A percentile compares a stretch with the other conserved stretches of the same genome.
phyloP scores from a whole-genome alignment of 2,797 vertebrate genomes.

The Gila robusta region DNA sequence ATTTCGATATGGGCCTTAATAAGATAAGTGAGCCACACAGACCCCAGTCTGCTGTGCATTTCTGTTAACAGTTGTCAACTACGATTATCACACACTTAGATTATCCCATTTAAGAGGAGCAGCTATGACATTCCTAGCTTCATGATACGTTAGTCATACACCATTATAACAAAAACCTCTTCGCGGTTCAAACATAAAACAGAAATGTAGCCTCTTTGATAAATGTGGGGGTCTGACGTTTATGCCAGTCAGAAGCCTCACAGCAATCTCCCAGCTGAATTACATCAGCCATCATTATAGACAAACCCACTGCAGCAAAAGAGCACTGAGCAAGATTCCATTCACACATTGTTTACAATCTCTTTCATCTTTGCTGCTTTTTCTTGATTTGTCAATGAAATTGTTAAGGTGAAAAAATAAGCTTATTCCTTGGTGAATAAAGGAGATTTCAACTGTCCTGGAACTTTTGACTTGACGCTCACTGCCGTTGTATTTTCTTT shows the following conservation, averaged over 20 bases:
- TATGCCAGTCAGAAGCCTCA: conserved; percentile 46
- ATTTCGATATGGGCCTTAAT: conserved; percentile 59
- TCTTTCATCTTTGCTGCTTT: conserved; percentile 45
- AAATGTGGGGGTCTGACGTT: conserved; percentile 53
- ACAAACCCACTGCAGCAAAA: conserved; percentile 43
- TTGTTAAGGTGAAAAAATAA: neutral
- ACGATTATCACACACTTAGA: conserved; percentile 63
- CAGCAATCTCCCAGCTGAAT: conserved; percentile 56
- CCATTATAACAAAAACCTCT: conserved; percentile 57
- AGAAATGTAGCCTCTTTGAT: conserved; percentile 58
- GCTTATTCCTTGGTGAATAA: neutral
- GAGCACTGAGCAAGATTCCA: neutral
- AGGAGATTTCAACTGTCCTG: neutral
- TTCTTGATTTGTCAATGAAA: conserved; percentile 44
- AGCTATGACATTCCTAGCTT: conserved; percentile 60
- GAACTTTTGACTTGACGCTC: neutral
- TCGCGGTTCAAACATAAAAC: conserved; percentile 53
- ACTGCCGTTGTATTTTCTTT: neutral
- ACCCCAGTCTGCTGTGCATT: conserved; percentile 50
- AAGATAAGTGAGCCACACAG: conserved; percentile 61
- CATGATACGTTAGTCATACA: conserved; percentile 63
- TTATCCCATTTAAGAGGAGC: conserved; percentile 61
- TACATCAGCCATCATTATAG: conserved; percentile 61
- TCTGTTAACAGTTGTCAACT: conserved; percentile 63
- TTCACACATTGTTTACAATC: conserved; percentile 39